Base-by-base conservation (phyloP, 2,797 vertebrate species). In the Rhadinocentrus ornatus region DNA sequence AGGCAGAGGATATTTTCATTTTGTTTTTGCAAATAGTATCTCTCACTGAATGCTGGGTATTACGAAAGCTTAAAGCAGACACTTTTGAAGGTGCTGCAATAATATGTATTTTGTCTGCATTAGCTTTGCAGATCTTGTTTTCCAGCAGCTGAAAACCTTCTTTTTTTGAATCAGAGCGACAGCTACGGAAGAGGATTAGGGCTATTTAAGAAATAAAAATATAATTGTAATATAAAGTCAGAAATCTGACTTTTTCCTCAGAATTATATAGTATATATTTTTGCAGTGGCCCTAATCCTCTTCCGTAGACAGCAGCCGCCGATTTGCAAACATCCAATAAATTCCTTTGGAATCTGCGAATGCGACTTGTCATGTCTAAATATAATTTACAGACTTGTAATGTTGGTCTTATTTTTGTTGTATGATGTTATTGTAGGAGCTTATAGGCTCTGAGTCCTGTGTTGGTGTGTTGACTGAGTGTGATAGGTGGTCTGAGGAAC, bases 371-470 rank as follows among this genome's bases (percentile, higher is more conserved):
- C 2, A 10, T 74, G 63, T 66, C 74, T 78, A 62, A 81, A 79
- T 83, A 69, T 60, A 60, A 71, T 85, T 87, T 80, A 81, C 71
- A 66, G 79, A 65, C 78, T 75, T 50, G 62, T 71, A 78, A 83
- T 1, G 3, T 24, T 22, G 62, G 37, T 12, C 39, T 78, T 78
- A 56, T 83, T 77, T 83, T 79, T 63, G 52, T 80, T 79, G 15
- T 57, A 24, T 77, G 15, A 62, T 74, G 68, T 74, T 83, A 77
- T 78, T 77, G 34, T 5, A 29, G 73, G 34, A 9, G 55, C 54
- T 77, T 61, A 37, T 35, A 75, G 65, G 52, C 48, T 1, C 13
- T 8, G 34, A 24, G 71, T 39, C 24, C 68, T 61, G 62, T 71
- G 77, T 20, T 67, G 53, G 35, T 67, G 60, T 29, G 22, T 37